These are phyloP conservation scores for Latheticus oryzae DNA, from an alignment of 2,888 invertebrate genomes.

Conservation along the genomic window DNA sequence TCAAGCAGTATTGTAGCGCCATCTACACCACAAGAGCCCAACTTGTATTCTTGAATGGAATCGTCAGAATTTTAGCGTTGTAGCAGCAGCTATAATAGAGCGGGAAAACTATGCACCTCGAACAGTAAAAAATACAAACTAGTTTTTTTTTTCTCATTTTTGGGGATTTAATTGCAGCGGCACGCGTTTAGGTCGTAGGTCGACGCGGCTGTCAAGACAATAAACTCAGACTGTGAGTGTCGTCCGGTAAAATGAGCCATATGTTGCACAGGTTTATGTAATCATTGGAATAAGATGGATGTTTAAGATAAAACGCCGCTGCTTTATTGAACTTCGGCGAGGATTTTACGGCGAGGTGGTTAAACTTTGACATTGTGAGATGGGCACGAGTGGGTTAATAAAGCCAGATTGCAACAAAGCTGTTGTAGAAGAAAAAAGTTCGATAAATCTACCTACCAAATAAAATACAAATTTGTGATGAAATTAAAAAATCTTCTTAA, in stretches of 20 bases:
- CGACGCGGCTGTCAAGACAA: constrained; percentile 42
- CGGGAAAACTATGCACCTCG: constrained; percentile 22
- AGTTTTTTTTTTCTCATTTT: constrained; percentile 34
- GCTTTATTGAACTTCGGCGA: constrained; percentile 51
- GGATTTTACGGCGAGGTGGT: constrained; percentile 41
- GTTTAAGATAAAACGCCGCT: constrained; percentile 53
- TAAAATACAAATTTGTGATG: no score
- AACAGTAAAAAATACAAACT: constrained; percentile 14
- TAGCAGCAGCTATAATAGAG: constrained; percentile 28
- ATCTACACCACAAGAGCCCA: constrained; percentile 58
- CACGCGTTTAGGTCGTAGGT: constrained; percentile 53
- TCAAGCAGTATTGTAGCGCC: constrained; percentile 50
- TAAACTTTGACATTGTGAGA: constrained; percentile 15
- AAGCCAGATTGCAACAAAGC: no score
- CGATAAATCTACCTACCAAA: no score
- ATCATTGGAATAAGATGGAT: constrained; percentile 52
- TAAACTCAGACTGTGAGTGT: constrained; percentile 46
- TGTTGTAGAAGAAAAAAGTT: no score
- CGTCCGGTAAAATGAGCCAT: constrained; percentile 48
- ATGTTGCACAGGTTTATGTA: constrained; percentile 53
- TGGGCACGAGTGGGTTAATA: no score
- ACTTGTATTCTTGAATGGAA: constrained; percentile 52
- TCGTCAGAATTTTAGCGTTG: constrained; percentile 55
- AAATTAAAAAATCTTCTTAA: no score
- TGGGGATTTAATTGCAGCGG: constrained; percentile 53